These are phyloP conservation scores for Dufourea novaeangliae DNA, from an alignment of 1,140 invertebrate genomes.

Conservation along the genomic window DNA sequence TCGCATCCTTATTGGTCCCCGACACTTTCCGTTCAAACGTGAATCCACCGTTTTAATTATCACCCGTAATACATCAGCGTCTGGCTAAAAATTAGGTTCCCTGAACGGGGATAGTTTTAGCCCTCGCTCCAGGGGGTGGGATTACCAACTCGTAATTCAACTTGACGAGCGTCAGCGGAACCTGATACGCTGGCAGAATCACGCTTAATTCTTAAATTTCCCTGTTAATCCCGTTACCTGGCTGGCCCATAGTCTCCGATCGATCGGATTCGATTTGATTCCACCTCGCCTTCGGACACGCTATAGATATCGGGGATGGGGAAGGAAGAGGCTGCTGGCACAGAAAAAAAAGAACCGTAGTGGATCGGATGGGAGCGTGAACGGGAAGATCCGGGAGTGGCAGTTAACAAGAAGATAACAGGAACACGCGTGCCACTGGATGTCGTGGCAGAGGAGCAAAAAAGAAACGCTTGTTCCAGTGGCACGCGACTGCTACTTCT, in stretches of 20 bases:
- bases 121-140: conserved; percentile 29
- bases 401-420: conserved; percentile 54
- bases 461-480: background rate
- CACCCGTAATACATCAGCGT: conserved; percentile 47
- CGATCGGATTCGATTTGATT: conserved; percentile 28
- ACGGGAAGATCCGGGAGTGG: background rate
- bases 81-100: conserved; percentile 57
- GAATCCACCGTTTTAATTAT: conserved; percentile 59
- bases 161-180: conserved; percentile 44
- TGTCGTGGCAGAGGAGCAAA: conserved; percentile 25
- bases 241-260: background rate
- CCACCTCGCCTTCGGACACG: background rate
- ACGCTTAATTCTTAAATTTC: conserved; percentile 58
- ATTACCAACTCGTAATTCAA: conserved; percentile 58
- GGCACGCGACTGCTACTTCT: conserved; percentile 54
- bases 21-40: conserved; percentile 15
- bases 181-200: conserved; percentile 46
- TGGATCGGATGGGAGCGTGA: background rate
- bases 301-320: conserved; percentile 11
- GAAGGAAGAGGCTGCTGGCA: conserved; percentile 9
- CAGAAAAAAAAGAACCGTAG: background rate
- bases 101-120: conserved; percentile 44
- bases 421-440: conserved; percentile 42
- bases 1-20: conserved; percentile 13
- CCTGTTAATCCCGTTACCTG: conserved; percentile 34